Evolutionary conservation across 2,797 vertebrate species (phyloP).

Genomic region (Malurus splendens): DNA sequence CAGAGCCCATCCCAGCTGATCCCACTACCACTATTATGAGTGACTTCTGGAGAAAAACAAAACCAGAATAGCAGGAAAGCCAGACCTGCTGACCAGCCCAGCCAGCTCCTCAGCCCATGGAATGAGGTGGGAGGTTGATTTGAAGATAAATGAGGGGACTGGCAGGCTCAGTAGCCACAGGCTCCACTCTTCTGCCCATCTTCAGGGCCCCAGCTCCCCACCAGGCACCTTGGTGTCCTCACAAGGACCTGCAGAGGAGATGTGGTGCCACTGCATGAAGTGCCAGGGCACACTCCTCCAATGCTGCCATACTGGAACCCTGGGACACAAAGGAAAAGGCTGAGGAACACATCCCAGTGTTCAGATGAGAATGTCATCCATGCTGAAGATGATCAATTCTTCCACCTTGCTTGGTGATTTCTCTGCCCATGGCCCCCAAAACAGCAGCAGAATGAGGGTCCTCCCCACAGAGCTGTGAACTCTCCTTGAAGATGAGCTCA

Average conservation of each 20-base stretch:
- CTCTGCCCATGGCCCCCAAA: neutral
- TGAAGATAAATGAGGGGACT: neutral
- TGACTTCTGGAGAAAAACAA: neutral
- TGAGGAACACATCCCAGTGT: fast-evolving
- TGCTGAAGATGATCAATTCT: neutral
- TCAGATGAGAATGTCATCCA: neutral
- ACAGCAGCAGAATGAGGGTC: neutral
- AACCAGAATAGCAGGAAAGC: neutral
- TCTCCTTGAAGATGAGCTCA: neutral
- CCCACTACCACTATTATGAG: neutral
- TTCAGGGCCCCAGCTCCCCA: neutral
- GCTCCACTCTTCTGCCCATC: neutral
- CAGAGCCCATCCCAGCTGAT: neutral
- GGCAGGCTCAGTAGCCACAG: neutral
- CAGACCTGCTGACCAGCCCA: neutral
- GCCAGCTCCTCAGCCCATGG: neutral
- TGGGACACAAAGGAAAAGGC: neutral
- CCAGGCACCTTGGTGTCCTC: neutral
- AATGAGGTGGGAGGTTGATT: neutral
- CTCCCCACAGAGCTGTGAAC: fast-evolving
- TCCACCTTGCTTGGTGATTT: neutral
- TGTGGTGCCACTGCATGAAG: neutral
- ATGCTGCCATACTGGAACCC: neutral
- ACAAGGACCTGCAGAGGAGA: neutral
- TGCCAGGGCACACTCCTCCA: neutral